Evolutionary conservation across 2,113 vertebrate genomes (phyloP), one percentile per base, ranked within the genome.

Genomic region (Alouatta palliata): DNA sequence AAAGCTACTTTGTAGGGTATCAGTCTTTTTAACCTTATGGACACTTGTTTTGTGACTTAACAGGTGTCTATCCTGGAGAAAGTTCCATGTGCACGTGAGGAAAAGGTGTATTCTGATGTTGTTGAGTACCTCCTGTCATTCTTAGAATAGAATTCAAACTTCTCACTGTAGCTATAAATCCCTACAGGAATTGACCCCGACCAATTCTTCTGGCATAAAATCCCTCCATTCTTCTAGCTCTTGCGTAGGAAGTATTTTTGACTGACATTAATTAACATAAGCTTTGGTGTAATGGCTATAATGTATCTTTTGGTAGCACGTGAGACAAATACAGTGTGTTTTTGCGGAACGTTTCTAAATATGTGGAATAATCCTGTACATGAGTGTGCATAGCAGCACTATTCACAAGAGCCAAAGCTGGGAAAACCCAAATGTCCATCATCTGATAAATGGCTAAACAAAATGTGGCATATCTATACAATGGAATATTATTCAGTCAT

Each of bases 211-310:
- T 49, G 23, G 2, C n/a, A 40, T 52, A 19, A 23, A 54, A 17
- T 75, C 49, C 54, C 32, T 89, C 54, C 35, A 16, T 17, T 45
- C 35, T 58, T 84, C 19, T 79, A 19, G 20, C 35, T 82, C n/a
- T 95, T 95, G 61, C 70, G 87, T n/a, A 49, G 47, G 52, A 92
- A 68, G 35, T 92, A 20, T 32, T 83, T n/a, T 58, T 92, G 84
- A n/a, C 49, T 90, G 35, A 64, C 19, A 87, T 35, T 68, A 66
- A 75, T 52, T 79, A 86, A 79, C 5, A 13, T 79, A 54, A 61
- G 21, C 37, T 30, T 95, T 47, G 75, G 1, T 8, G 52, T 86
- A 47, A 87, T 58, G 20, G 17, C 25, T 49, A 52, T 85, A 86
- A 49, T 81, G 19, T 68, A 58, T 90, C 13, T 19, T 35, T 88